Conservation (phyloP, 2,797 vertebrate genomes). For the Ciconia nigra region DNA sequence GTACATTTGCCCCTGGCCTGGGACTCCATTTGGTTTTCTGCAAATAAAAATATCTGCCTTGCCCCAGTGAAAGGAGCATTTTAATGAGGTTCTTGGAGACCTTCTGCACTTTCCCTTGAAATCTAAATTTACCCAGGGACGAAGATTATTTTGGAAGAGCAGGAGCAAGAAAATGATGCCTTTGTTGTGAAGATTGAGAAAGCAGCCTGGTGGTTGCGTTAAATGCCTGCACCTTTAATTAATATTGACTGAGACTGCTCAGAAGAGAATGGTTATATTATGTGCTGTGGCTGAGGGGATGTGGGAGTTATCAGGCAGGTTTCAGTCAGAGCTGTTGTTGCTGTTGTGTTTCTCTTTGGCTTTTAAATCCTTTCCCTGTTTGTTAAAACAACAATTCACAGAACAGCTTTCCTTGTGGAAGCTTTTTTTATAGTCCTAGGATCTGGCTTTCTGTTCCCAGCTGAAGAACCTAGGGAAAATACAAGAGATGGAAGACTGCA, state of each 20-base stretch:
- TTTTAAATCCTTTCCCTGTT: neutral
- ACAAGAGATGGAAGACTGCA: neutral
- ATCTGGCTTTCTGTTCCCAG: neutral
- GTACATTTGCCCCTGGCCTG: neutral
- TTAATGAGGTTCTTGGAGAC: neutral
- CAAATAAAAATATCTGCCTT: neutral
- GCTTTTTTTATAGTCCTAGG: neutral
- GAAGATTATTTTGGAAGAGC: neutral
- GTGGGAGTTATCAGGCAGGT: constrained; percentile 32
- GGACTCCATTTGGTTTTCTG: neutral
- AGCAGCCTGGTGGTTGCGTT: neutral
- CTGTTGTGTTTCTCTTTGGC: constrained; percentile 4
- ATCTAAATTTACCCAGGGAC: neutral
- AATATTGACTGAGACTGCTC: neutral
- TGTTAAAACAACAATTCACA: neutral
- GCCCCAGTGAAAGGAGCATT: neutral
- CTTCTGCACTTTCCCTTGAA: neutral
- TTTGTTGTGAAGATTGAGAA: constrained; percentile 24
- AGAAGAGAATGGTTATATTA: constrained; percentile 20
- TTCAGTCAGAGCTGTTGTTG: neutral
- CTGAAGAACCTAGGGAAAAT: neutral
- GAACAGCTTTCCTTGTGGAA: neutral
- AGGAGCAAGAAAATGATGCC: neutral
- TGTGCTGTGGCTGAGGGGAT: neutral
- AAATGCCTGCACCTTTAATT: constrained; percentile 16